Percentiles rank a stretch among this genome's conserved stretches.
Evolutionary conservation across 2,797 vertebrate species (phyloP).

Genomic region (Sylvilagus floridanus): DNA sequence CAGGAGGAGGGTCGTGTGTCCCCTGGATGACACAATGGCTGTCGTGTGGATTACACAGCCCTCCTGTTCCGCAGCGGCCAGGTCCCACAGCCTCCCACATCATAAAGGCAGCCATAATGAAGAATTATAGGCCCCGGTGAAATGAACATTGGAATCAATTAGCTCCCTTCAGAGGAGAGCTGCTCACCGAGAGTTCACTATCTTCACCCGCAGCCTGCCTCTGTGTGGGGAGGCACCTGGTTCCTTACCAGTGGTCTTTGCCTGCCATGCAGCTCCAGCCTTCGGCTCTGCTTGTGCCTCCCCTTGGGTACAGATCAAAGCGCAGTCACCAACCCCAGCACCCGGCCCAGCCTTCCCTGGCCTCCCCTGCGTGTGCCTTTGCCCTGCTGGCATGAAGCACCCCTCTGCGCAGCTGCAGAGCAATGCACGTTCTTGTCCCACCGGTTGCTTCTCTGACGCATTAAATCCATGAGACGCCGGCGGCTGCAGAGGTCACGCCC

Average conservation of each 20-base stretch:
- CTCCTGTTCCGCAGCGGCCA: constrained; percentile 22
- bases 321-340: accelerated
- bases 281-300: neutral
- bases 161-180: constrained; percentile 55
- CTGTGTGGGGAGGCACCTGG: neutral
- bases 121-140: constrained; percentile 67
- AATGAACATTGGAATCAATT: constrained; percentile 70
- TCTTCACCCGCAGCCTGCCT: neutral
- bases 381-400: neutral
- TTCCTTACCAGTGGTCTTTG: constrained; percentile 17
- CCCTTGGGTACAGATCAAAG: neutral
- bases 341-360: accelerated
- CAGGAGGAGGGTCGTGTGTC: neutral
- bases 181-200: constrained; percentile 28
- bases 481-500: neutral
- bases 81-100: neutral
- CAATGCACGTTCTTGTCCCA: neutral
- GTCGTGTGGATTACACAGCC: neutral
- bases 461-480: neutral
- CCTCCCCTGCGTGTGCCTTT: neutral
- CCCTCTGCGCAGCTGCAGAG: neutral
- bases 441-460: constrained; percentile 3
- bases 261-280: neutral
- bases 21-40: neutral
- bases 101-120: constrained; percentile 41